Evolutionary conservation across 2,113 vertebrate genomes (phyloP), one percentile per base, ranked within the genome.

Genomic region (Eudorcas thomsonii): DNA sequence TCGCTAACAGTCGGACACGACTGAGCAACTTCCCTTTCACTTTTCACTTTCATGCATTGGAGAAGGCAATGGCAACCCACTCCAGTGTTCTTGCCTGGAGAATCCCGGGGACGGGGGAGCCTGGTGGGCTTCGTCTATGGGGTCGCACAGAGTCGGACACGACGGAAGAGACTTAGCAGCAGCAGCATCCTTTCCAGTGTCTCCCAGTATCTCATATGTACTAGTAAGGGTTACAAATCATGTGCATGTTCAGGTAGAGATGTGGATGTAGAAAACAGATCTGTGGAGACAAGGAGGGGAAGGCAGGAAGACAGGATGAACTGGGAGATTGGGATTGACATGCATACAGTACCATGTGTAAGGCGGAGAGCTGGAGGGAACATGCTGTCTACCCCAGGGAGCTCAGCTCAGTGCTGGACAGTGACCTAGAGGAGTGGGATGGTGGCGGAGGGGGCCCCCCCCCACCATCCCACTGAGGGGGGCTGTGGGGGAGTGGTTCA

Each of bases 171-270:
- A 50, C 48, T 50, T 50, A 50, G 48, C 48, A 50, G 48, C 10
- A 25, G 8, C 2, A 6, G 3, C 17, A 16, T 6, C 7, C 16
- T 48, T 59, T 30, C 19, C 13, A 11, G 3, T 50, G 16, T 3
- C 39, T n/a, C 45, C 7, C 17, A 60, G 13, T n/a, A 2, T 57
- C 28, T 83, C 17, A 3, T 57, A 8, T 10, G 4, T 7, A 62
- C 15, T 5, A 21, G 3, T 17, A 45, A 96, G 43, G 80, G 11
- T 10, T 84, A 7, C 3, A 48, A 33, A 82, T 78, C 1, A 7
- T 3, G 12, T 30, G 6, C 11, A 30, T 11, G 2, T 25, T 78
- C 54, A 62, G 7, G 7, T 6, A 59, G 36, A 77, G 71, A 43
- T 14, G 71, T 43, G 36, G 71, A 25, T 0, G 1, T 33, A 26